These are phyloP conservation scores for Cheirogaleus major DNA, from an alignment of 2,797 vertebrate genomes.

Conservation along the genomic window DNA sequence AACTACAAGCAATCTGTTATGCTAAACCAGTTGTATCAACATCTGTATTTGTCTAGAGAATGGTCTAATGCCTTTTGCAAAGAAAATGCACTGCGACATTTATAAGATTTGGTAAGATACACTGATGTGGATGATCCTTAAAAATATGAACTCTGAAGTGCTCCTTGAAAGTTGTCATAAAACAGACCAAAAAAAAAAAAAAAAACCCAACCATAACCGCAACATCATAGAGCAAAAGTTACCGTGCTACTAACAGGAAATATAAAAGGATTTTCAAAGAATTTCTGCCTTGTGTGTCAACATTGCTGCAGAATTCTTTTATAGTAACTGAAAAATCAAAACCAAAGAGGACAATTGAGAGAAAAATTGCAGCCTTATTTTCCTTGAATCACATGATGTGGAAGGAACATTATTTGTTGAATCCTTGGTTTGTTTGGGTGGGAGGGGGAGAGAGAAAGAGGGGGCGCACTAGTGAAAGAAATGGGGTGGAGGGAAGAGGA, in stretches of 20 bases:
- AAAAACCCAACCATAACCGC: conserved; percentile 8
- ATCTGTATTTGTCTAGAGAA: conserved; percentile 85
- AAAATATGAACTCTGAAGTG: conserved; percentile 83
- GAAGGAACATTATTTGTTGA: conserved; percentile 88
- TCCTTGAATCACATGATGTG: conserved; percentile 86
- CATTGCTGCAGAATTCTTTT: conserved; percentile 86
- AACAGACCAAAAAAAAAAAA: conserved; percentile 55
- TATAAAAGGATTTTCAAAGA: conserved; percentile 86
- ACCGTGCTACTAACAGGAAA: conserved; percentile 83
- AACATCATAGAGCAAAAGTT: conserved; percentile 82
- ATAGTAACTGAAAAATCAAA: conserved; percentile 85
- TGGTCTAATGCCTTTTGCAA: conserved; percentile 80
- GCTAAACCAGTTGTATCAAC: conserved; percentile 83
- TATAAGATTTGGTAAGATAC: conserved; percentile 81
- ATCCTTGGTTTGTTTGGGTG: conserved; percentile 83
- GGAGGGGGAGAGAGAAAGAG: conserved; percentile 41
- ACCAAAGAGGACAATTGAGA: conserved; percentile 87
- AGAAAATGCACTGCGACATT: conserved; percentile 67
- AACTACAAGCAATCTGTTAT: conserved; percentile 84
- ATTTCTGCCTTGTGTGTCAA: conserved; percentile 84
- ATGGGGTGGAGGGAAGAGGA: conserved; percentile 48
- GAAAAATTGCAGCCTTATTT: conserved; percentile 89
- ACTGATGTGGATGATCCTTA: conserved; percentile 79
- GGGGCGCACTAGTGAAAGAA: conserved; percentile 58
- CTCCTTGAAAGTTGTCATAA: conserved; percentile 84